These are phyloP conservation scores for Morone saxatilis DNA, from an alignment of 2,113 vertebrate species.

Conservation along the genomic window DNA sequence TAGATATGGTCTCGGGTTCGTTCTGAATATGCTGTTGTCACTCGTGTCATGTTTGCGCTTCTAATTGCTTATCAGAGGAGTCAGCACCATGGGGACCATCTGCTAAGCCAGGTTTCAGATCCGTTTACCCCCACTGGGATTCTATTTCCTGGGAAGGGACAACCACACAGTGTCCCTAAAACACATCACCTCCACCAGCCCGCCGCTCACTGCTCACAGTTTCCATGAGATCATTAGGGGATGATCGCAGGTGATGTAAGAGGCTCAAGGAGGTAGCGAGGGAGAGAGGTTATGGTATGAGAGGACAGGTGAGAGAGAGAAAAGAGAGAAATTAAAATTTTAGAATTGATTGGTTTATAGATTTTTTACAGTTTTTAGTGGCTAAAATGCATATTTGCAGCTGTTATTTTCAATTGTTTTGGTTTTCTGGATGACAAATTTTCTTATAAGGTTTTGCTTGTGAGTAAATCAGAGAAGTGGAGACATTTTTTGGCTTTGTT, in stretches of 20 bases:
- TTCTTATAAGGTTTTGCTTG: constrained; percentile 17
- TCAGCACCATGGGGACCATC: constrained; percentile 75
- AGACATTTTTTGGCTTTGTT: constrained; percentile 44
- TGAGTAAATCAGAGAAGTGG: constrained; percentile 22
- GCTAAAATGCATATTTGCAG: neutral
- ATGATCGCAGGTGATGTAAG: constrained; percentile 64
- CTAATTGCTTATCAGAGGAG: constrained; percentile 77
- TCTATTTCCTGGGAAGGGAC: constrained; percentile 76
- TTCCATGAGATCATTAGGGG: constrained; percentile 77
- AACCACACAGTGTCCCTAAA: constrained; percentile 64
- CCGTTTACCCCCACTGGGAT: constrained; percentile 75
- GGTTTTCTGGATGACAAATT: neutral
- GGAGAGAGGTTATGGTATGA: constrained; percentile 22
- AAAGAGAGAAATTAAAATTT: neutral
- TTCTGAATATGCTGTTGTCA: constrained; percentile 65
- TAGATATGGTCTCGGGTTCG: constrained; percentile 48
- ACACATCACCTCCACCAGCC: constrained; percentile 66
- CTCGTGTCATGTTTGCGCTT: constrained; percentile 72
- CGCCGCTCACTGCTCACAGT: constrained; percentile 60
- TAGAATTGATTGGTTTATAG: neutral
- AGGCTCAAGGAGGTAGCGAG: constrained; percentile 27
- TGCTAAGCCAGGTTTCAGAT: constrained; percentile 79
- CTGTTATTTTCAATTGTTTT: neutral
- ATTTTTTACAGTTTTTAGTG: neutral
- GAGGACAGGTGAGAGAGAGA: no score